Base-by-base conservation (phyloP, 2,113 vertebrate genomes). In the Dipodomys spectabilis region DNA sequence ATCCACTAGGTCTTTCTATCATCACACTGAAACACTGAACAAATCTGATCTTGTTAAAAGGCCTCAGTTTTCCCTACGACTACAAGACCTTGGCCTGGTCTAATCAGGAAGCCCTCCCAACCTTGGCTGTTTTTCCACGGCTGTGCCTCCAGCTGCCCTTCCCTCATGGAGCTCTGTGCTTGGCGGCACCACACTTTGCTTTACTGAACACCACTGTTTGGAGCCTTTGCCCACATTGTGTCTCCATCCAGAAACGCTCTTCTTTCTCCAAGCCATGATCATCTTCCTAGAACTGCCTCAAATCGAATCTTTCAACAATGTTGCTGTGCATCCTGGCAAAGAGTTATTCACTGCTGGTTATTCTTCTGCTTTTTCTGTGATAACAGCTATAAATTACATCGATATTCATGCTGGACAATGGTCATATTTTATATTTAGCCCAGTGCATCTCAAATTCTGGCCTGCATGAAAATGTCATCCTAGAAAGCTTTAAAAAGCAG, bases 331-430 rank as follows among this genome's bases (percentile, higher is more conserved):
- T 49, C 49, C 15, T 84, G 68, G 68, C 57, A 32, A 78, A 35
- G 57, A 82, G 35, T 80, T 60, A 85, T 39, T 90, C 44, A 44
- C 22, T 22, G 30, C 44, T 68, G 35, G 49, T 30, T 73, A 92
- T n/a, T 80, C 53, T 57, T 88, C 57, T 85, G 57, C 0, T 53
- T 30, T 28, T 6, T 2, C 12, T 81, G 72, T 20, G 72, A 28
- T 49, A 91, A 94, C 9, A 82, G 49, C 73, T 89, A 12, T 64
- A 84, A 81, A 86, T 78, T 78, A 78, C 93, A 91, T 49, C 45
- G 49, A 2, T 69, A 82, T 82, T 49, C 75, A 9, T 74, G 27
- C 71, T 62, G n/a, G 57, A 60, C 23, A 64, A 57, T 53, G 88
- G 89, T 75, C 16, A 69, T 13, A 27, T 62, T 68, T 91, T 49